Conservation (phyloP, 2,797 vertebrate species). For the Acanthurus tractus region DNA sequence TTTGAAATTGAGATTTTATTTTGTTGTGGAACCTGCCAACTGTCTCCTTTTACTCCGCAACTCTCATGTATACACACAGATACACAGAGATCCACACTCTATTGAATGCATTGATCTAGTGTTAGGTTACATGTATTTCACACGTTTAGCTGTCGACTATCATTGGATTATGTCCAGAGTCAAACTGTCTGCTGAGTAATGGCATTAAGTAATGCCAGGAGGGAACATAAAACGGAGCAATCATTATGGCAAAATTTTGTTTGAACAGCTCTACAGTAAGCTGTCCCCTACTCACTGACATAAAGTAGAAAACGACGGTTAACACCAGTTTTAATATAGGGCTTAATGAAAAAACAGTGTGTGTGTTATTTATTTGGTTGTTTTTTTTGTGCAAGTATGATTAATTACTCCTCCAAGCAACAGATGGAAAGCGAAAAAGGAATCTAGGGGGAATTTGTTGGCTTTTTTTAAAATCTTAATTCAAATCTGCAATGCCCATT, state of each 20-base stretch:
- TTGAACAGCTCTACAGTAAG: neutral
- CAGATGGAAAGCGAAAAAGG: neutral
- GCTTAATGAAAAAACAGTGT: neutral
- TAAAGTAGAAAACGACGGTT: neutral
- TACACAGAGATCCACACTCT: no score
- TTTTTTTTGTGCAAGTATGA: neutral
- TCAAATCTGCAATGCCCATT: neutral
- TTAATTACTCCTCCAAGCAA: neutral
- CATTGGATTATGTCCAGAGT: constrained; percentile 2
- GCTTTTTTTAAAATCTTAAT: neutral
- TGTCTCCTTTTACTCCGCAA: no score
- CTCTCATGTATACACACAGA: no score
- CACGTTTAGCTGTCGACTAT: neutral
- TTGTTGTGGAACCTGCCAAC: no score
- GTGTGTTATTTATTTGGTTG: no score
- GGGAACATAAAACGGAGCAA: constrained; percentile 4
- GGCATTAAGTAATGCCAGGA: neutral
- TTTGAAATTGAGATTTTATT: no score
- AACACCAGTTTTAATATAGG: neutral
- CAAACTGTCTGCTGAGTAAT: constrained; percentile 9
- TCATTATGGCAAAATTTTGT: neutral
- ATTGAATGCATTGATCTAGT: neutral
- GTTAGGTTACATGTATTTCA: constrained; percentile 1
- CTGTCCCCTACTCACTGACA: neutral
- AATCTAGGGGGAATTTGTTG: neutral